These are phyloP conservation scores for Premnoplex brunnescens DNA, from an alignment of 2,797 vertebrate genomes.

Conservation along the genomic window DNA sequence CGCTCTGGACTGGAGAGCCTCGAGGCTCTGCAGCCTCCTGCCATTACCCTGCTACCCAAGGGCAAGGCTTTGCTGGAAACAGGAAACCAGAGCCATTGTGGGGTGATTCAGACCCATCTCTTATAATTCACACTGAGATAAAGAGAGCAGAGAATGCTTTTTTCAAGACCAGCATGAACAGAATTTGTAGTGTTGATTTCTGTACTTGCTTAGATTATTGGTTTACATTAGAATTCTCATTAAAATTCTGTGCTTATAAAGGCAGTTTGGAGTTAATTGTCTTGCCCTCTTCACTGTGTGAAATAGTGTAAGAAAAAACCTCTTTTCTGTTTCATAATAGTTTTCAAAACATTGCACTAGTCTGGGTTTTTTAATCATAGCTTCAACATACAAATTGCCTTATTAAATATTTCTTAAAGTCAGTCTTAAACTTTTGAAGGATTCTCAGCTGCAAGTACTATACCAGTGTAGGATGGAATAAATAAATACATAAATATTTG, in stretches of 20 bases:
- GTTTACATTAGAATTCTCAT: background rate
- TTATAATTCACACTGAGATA: background rate
- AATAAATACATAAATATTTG: background rate
- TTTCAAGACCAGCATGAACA: background rate
- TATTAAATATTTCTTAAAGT: background rate
- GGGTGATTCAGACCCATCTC: background rate
- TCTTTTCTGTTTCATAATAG: background rate
- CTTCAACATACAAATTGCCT: background rate
- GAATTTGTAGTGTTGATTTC: background rate
- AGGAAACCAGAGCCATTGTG: background rate
- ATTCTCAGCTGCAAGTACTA: background rate
- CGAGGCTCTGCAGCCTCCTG: background rate
- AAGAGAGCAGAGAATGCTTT: background rate
- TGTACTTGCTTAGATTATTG: background rate
- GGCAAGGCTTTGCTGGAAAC: background rate
- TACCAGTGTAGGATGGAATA: background rate
- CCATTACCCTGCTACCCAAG: background rate
- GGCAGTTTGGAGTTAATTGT: background rate
- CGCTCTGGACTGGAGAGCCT: background rate
- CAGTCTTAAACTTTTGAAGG: background rate
- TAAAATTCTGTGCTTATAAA: background rate
- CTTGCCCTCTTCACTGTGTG: background rate
- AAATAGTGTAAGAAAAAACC: background rate
- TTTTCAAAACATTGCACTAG: background rate
- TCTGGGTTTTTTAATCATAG: background rate